Evolutionary conservation across 2,113 vertebrate species (phyloP), one percentile per base, ranked within the genome.

Genomic region (Pomatorhinus ruficollis): DNA sequence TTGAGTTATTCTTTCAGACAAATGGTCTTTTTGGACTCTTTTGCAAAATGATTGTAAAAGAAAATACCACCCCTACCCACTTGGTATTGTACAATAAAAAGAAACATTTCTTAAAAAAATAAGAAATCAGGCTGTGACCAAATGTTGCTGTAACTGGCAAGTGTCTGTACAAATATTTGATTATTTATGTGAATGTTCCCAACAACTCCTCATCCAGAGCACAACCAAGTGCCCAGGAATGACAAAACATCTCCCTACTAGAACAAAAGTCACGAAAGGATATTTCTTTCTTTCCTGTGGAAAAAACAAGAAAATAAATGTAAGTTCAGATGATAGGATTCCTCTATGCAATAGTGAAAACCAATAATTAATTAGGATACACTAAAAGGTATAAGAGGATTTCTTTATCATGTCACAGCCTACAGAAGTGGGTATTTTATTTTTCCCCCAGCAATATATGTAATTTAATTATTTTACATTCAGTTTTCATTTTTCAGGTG

Each of bases 161-260:
- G 28, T 64, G 49, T 76, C 91, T 76, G 37, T 85, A 40, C 75
- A 92, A 89, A 79, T 91, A 42, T 81, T 91, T 87, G 81, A 72
- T 91, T 85, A 89, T 83, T 95, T 94, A 91, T 77, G 33, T 86
- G 83, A 92, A 90, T 49, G 21, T 86, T 83, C 75, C 54, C 39
- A 86, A 56, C 24, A 59, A 6, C 42, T 83, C 66, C 42, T 92
- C 35, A 83, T 19, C 20, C 64, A 77, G 89, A 91, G 75, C 20
- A 89, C 76, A 95, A 59, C 12, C 33, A 40, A 83, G 24, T 40
- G 35, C 64, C n/a, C 33, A 77, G 54, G 53, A 59, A 81, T 3
- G 16, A 59, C 13, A 45, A 82, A 94, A 75, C 12, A 45, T 71
- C 24, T 90, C 39, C 19, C 12, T 60, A 23, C 39, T 68, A 54